Conservation (phyloP, 1,140 invertebrate species). For the Drosophila parvula region DNA sequence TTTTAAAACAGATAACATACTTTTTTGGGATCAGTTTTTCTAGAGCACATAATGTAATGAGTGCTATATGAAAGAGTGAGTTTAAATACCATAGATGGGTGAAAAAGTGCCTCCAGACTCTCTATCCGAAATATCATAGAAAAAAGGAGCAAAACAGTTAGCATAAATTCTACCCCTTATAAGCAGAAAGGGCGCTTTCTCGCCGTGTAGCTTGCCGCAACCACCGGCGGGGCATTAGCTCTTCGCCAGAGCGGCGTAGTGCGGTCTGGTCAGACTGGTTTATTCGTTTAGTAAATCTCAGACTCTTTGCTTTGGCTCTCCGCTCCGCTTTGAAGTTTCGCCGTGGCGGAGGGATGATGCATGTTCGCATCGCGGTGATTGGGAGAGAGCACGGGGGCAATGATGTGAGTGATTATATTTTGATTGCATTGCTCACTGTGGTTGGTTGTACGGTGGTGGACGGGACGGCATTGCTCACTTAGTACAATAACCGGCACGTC, state of each 20-base stretch:
- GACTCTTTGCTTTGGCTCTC: slow-evolving; percentile 77
- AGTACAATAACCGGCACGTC: slow-evolving; percentile 80
- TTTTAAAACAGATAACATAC: neutral
- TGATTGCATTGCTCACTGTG: slow-evolving; percentile 82
- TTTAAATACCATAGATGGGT: no score
- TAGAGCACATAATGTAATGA: no score
- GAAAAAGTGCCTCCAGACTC: no score
- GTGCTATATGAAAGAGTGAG: no score
- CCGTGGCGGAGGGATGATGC: slow-evolving; percentile 80
- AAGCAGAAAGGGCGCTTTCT: neutral
- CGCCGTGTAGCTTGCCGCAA: slow-evolving; percentile 26
- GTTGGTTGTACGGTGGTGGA: slow-evolving; percentile 69
- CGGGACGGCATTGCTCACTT: slow-evolving; percentile 75
- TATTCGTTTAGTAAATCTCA: slow-evolving; percentile 80
- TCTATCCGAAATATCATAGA: no score
- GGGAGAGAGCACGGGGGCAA: slow-evolving; percentile 81
- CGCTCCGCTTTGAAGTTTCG: slow-evolving; percentile 74
- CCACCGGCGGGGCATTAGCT: slow-evolving; percentile 50
- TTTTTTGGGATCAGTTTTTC: neutral
- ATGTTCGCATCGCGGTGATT: slow-evolving; percentile 80
- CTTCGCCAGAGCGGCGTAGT: slow-evolving; percentile 54
- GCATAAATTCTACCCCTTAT: neutral
- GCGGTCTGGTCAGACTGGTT: slow-evolving; percentile 72
- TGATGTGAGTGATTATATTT: slow-evolving; percentile 83
- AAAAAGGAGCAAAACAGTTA: neutral